phyloP scores from a whole-genome alignment of 37 sponge, comb jelly and placozoan species.

The Oscarella lobularis region DNA sequence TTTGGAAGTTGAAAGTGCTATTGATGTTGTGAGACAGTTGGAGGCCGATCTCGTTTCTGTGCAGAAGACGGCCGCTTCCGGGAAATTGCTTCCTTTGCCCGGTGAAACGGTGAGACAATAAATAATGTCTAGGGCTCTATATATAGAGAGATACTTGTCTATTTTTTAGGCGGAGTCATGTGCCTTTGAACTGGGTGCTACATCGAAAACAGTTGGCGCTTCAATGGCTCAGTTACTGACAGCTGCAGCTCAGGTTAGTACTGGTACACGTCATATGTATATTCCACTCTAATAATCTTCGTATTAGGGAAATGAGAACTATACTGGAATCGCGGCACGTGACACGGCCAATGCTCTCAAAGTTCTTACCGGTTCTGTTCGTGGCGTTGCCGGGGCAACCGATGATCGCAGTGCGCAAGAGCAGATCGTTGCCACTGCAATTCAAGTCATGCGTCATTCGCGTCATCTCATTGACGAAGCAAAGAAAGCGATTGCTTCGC shows the following conservation, averaged over 20 bases:
- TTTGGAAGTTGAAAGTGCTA: too few relatives aligned
- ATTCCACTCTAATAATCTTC: too few relatives aligned
- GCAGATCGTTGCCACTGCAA: constrained; percentile 59
- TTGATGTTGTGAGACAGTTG: too few relatives aligned
- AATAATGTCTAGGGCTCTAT: too few relatives aligned
- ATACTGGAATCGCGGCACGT: constrained; percentile 94
- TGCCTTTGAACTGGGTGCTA: constrained; percentile 84
- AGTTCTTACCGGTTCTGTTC: constrained; percentile 61
- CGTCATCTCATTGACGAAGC: constrained; percentile 20
- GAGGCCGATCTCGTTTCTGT: too few relatives aligned
- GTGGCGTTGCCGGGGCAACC: constrained; percentile 74
- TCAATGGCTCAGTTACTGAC: constrained; percentile 98
- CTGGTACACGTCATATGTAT: too few relatives aligned
- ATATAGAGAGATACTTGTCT: too few relatives aligned
- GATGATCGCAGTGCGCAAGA: constrained; percentile 63
- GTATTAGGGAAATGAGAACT: constrained; percentile 95
- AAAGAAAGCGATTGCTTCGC: constrained; percentile 6
- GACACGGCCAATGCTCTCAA: constrained; percentile 87
- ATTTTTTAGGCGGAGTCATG: constrained; percentile 14
- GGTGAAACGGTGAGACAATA: too few relatives aligned
- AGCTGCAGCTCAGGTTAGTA: constrained; percentile 80
- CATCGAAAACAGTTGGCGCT: constrained; percentile 89
- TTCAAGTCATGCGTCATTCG: constrained; percentile 20
- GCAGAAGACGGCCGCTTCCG: too few relatives aligned
- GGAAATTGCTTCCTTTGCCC: constrained; percentile 37